Conservation (phyloP, 2,113 vertebrate species). For the Rhinopomastus cyanomelas region DNA sequence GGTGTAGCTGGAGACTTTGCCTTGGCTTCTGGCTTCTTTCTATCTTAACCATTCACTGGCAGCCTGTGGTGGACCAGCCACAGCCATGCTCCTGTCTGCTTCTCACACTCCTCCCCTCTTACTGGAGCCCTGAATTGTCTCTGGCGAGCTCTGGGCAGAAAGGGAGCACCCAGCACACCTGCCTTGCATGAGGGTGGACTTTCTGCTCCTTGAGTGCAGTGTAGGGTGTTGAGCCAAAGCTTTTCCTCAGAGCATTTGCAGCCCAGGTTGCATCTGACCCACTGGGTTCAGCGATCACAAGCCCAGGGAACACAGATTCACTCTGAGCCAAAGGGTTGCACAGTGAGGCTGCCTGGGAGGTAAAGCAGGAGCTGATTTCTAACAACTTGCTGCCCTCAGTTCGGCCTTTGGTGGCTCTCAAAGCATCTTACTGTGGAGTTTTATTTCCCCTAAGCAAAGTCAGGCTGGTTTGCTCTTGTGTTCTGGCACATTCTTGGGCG, state of each 20-base stretch:
- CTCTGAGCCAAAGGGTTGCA: not conserved
- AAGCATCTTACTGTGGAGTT: not conserved
- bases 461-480: not conserved
- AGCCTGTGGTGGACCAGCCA: not conserved
- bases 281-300: not conserved
- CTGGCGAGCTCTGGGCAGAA: not conserved
- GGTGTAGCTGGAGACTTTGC: not conserved
- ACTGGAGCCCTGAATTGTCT: not conserved
- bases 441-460: not conserved
- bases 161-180: not conserved
- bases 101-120: not conserved
- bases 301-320: not conserved
- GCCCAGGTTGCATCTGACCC: not conserved
- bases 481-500: rapidly evolving
- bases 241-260: not conserved
- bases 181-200: rapidly evolving
- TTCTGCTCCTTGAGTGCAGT: not conserved
- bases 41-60: constrained; percentile 26
- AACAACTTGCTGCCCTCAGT: not conserved
- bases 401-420: not conserved
- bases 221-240: not conserved
- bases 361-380: not conserved
- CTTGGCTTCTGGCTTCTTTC: not conserved
- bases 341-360: not conserved
- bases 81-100: not conserved